A percentile compares a stretch with the other conserved stretches of the same genome.
Evolutionary conservation across 2,888 invertebrate species (phyloP).

Genomic region (Apotomis betuletana): DNA sequence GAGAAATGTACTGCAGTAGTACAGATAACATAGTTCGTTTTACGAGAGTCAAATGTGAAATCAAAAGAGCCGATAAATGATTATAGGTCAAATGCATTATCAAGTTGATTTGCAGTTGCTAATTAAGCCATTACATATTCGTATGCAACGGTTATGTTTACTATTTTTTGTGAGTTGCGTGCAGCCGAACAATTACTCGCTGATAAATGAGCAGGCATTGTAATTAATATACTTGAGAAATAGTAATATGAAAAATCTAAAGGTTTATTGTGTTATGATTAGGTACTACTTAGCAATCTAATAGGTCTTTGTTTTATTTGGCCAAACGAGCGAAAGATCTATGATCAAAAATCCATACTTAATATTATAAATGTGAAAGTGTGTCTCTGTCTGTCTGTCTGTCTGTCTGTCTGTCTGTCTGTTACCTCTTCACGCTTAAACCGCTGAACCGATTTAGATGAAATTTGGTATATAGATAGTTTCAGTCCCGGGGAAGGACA

Average conservation of each 20-base stretch:
- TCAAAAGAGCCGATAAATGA: constrained; percentile 9
- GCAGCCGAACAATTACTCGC: constrained; percentile 10
- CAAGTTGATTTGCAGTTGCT: constrained; percentile 5
- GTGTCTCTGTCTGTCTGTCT: too few species aligned
- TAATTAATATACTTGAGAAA: not conserved
- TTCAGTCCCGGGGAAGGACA: too few species aligned
- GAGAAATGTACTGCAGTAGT: too few species aligned
- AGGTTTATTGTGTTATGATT: not conserved
- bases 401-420: too few species aligned
- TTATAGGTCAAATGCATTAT: constrained; percentile 25
- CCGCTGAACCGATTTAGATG: too few species aligned
- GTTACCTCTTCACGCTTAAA: too few species aligned
- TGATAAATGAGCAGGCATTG: constrained; percentile 5
- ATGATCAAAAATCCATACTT: too few species aligned
- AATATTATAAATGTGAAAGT: too few species aligned
- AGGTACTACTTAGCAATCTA: not conserved
- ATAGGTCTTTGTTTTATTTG: too few species aligned
- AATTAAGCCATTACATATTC: constrained; percentile 29
- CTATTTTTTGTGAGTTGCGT: constrained; percentile 19
- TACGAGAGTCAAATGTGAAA: constrained; percentile 2
- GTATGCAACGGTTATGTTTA: constrained; percentile 19
- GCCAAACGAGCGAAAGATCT: too few species aligned
- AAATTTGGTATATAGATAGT: too few species aligned
- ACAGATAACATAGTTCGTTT: not conserved
- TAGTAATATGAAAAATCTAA: not conserved